Conservation (phyloP, 2,113 vertebrate species). For the Crypturellus undulatus region DNA sequence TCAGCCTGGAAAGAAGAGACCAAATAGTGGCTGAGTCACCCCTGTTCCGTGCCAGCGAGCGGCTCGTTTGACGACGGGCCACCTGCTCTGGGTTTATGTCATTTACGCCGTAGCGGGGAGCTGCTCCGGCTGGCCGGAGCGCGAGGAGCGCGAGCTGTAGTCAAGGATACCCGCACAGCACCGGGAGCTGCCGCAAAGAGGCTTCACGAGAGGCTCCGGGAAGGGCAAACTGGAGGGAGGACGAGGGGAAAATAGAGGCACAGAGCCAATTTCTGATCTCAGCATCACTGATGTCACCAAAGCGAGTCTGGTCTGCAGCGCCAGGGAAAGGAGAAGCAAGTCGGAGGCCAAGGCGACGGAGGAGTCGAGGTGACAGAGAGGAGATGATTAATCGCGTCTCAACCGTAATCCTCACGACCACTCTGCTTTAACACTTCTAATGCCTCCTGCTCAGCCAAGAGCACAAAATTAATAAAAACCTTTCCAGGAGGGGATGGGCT, state of each 20-base stretch:
- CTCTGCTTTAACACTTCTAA: not conserved
- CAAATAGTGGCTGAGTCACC: not conserved
- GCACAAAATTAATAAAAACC: conserved; percentile 8
- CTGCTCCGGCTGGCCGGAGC: conserved; percentile 50
- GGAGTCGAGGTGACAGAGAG: conserved; percentile 3
- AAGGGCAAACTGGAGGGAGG: conserved; percentile 35
- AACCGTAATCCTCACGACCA: conserved; percentile 13
- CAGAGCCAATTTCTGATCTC: conserved; percentile 66
- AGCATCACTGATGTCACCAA: conserved; percentile 50
- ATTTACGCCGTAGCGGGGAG: conserved; percentile 25
- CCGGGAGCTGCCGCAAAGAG: conserved; percentile 23
- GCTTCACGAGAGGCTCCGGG: not conserved
- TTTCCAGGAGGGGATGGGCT: not conserved
- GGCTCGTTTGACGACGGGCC: not conserved
- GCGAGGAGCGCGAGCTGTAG: conserved; percentile 56
- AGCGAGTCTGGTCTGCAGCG: conserved; percentile 12
- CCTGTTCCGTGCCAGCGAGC: conserved; percentile 35
- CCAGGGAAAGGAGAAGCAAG: conserved; percentile 17
- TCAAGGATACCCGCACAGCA: conserved; percentile 71
- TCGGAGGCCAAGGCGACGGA: conserved; percentile 48
- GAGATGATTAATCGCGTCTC: conserved; percentile 50
- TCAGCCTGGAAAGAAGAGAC: not conserved
- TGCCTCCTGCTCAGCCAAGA: not conserved
- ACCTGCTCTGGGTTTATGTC: conserved; percentile 56
- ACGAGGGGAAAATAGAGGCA: conserved; percentile 27